Conservation (phyloP, 2,797 vertebrate genomes). For the Lacerta agilis region DNA sequence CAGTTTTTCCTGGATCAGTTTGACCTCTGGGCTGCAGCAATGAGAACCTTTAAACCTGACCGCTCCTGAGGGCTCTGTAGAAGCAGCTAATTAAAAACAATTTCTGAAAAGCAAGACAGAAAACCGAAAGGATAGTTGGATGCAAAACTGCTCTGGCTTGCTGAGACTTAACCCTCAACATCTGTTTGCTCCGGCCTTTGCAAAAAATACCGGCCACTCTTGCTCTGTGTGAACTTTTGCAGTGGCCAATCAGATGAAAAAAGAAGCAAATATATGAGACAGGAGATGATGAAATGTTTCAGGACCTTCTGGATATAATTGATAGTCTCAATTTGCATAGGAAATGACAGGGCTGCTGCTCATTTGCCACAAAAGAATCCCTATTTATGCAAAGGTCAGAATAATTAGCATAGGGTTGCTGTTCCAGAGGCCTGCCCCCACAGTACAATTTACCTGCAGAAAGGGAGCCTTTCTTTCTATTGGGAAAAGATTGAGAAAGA, state of each 20-base stretch:
- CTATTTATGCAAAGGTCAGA: conserved; percentile 64
- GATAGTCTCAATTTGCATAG: conserved; percentile 72
- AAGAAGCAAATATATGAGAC: conserved; percentile 30
- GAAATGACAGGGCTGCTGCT: conserved; percentile 66
- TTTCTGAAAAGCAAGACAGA: conserved; percentile 30
- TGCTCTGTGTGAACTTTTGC: conserved; percentile 36
- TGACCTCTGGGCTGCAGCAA: not conserved
- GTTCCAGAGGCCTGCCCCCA: conserved; percentile 34
- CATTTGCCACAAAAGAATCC: conserved; percentile 56
- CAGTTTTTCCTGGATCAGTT: not conserved
- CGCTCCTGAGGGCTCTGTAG: not conserved
- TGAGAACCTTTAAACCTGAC: not conserved
- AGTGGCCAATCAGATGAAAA: conserved; percentile 48
- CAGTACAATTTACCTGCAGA: conserved; percentile 7
- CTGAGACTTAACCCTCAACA: conserved; percentile 23
- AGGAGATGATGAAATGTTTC: conserved; percentile 54
- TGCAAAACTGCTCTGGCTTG: conserved; percentile 1
- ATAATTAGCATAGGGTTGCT: conserved; percentile 40
- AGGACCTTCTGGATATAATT: conserved; percentile 63
- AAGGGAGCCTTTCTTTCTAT: not conserved
- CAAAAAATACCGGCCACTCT: conserved; percentile 30
- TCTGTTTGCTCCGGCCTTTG: conserved; percentile 8
- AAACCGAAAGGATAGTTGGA: conserved; percentile 29
- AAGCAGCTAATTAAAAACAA: conserved; percentile 64
- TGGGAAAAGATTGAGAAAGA: not conserved